Conservation (phyloP, 2,888 invertebrate genomes). For the Chaitophorus viminalis region DNA sequence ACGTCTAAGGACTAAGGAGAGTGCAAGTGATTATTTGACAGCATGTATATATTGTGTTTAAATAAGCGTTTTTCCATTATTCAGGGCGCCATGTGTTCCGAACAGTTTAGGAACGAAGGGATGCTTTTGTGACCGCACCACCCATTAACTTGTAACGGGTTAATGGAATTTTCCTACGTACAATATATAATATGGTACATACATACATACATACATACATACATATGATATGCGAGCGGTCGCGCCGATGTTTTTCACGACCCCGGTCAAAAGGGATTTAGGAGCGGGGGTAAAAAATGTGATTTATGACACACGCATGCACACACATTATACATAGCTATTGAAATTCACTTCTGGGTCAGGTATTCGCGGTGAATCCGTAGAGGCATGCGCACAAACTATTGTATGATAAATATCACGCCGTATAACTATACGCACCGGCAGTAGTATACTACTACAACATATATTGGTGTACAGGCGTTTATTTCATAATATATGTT, state of each 20-base stretch:
- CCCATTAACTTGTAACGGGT: conserved; percentile 58
- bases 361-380: background rate
- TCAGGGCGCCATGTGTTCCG: conserved; percentile 32
- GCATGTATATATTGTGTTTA: background rate
- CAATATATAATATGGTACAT: too few species aligned
- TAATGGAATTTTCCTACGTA: conserved; percentile 50
- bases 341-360: background rate
- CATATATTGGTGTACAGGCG: too few species aligned
- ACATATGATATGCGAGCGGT: background rate
- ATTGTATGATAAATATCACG: background rate
- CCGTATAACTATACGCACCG: too few species aligned
- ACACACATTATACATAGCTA: background rate
- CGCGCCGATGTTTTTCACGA: conserved; percentile 45
- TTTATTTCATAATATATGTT: too few species aligned
- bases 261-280: conserved; percentile 32
- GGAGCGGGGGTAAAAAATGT: background rate
- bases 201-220: too few species aligned
- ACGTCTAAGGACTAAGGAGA: background rate
- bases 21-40: conserved; percentile 34
- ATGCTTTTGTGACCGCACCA: conserved; percentile 43
- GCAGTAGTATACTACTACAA: too few species aligned
- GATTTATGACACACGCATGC: conserved; percentile 15
- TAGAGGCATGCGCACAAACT: background rate
- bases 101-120: conserved; percentile 47
- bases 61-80: conserved; percentile 4